These are phyloP conservation scores for Tanaodytes sp. DNA, from an alignment of 2,888 invertebrate species.

Conservation along the genomic window DNA sequence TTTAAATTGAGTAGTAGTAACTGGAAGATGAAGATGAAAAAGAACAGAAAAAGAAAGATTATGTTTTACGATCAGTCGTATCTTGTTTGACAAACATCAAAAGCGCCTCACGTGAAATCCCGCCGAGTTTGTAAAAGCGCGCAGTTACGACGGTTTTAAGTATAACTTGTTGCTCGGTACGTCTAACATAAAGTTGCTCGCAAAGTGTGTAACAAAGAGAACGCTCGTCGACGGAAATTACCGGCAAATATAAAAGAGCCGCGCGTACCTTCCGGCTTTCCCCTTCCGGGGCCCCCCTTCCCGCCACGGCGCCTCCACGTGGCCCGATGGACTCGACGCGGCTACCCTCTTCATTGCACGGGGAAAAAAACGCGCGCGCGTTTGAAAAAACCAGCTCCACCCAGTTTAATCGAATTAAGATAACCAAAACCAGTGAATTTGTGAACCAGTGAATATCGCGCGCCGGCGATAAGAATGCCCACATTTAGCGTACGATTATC, in stretches of 20 bases:
- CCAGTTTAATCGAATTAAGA: conserved; percentile 39
- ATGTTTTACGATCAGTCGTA: conserved; percentile 25
- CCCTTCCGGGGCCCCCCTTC: conserved; percentile 26
- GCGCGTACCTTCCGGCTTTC: conserved; percentile 32
- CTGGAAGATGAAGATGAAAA: too few relatives aligned
- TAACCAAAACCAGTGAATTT: conserved; percentile 17
- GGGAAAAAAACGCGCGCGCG: too few relatives aligned
- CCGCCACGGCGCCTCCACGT: conserved; percentile 52
- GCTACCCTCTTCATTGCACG: too few relatives aligned
- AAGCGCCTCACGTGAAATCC: conserved; percentile 25
- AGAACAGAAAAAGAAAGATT: conserved; percentile 1
- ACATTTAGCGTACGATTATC: too few relatives aligned
- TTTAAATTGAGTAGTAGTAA: too few relatives aligned
- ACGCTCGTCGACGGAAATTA: conserved; percentile 29
- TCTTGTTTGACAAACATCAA: conserved; percentile 26
- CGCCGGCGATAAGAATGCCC: conserved; percentile 17
- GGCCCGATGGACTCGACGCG: conserved; percentile 16
- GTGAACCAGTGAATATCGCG: conserved; percentile 22
- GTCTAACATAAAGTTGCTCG: conserved; percentile 34
- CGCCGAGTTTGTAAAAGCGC: conserved; percentile 32
- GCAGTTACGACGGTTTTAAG: conserved; percentile 36
- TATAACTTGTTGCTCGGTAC: conserved; percentile 31
- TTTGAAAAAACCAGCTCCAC: conserved; percentile 6
- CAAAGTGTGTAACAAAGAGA: conserved; percentile 40
- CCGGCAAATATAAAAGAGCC: conserved; percentile 30